These are phyloP conservation scores for Calliphora vicina DNA, from an alignment of 1,140 invertebrate species.

Conservation along the genomic window DNA sequence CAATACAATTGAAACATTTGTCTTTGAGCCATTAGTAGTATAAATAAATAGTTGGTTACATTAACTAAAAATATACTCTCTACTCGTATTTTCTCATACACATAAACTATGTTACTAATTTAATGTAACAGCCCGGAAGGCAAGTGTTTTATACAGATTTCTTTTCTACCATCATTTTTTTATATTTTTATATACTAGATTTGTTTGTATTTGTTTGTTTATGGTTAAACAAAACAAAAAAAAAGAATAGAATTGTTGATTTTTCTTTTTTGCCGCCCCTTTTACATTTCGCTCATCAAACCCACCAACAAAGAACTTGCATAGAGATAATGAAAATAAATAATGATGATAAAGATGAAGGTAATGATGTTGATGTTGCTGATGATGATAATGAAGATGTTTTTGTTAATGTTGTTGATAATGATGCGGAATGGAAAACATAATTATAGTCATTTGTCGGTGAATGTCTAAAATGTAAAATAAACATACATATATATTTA, in stretches of 20 bases:
- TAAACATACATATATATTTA: too few relatives aligned
- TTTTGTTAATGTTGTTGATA: background rate
- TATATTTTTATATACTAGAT: background rate
- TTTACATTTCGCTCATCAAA: background rate
- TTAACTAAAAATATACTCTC: too few relatives aligned
- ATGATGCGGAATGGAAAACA: background rate
- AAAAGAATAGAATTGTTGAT: background rate
- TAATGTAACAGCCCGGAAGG: slow-evolving; percentile 1
- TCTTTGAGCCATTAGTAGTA: too few relatives aligned
- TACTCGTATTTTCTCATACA: too few relatives aligned
- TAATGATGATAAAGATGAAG: background rate
- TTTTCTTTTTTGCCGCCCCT: background rate
- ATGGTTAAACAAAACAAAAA: background rate
- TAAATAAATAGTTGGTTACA: too few relatives aligned
- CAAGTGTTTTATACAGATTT: slow-evolving; percentile 8
- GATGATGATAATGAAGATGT: background rate
- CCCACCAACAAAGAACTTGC: background rate
- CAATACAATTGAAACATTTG: too few relatives aligned
- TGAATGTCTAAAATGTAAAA: background rate
- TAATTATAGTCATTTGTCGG: background rate
- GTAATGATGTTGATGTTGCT: background rate
- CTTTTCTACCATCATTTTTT: background rate
- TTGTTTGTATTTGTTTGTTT: background rate
- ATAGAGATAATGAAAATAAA: background rate
- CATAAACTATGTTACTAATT: background rate